Conservation (phyloP, 2,113 vertebrate species). For the Poeciliopsis turrubarensis region DNA sequence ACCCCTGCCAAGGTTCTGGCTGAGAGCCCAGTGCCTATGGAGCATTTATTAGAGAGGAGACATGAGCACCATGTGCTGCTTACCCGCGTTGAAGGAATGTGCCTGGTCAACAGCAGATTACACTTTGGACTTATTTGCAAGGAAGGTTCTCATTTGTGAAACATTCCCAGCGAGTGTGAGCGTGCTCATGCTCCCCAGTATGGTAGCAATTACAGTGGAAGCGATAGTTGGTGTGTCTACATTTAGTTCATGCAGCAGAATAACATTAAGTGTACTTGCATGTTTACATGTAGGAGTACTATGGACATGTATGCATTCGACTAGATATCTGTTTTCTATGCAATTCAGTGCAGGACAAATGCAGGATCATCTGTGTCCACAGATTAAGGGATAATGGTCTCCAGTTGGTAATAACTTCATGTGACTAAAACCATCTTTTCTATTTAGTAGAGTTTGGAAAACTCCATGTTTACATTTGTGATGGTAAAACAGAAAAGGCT, state of each 20-base stretch:
- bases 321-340: not conserved
- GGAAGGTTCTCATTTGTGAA: constrained; percentile 38
- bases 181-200: constrained; percentile 9
- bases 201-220: constrained; percentile 9
- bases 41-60: constrained; percentile 82
- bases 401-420: no score
- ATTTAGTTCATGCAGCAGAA: not conserved
- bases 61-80: constrained; percentile 56
- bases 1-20: constrained; percentile 74
- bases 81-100: constrained; percentile 73
- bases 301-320: not conserved
- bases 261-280: not conserved
- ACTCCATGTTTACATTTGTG: no score
- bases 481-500: no score
- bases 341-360: not conserved
- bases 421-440: no score
- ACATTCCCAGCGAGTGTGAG: not conserved
- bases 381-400: no score
- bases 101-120: constrained; percentile 77
- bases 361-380: no score
- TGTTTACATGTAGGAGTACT: not conserved
- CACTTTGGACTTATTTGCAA: constrained; percentile 48
- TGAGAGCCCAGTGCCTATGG: constrained; percentile 76
- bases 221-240: constrained; percentile 15
- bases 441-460: no score